A percentile compares a stretch with the other conserved stretches of the same genome.
Conservation (phyloP, 2,888 invertebrate species). For the Synanthedon myopaeformis region DNA sequence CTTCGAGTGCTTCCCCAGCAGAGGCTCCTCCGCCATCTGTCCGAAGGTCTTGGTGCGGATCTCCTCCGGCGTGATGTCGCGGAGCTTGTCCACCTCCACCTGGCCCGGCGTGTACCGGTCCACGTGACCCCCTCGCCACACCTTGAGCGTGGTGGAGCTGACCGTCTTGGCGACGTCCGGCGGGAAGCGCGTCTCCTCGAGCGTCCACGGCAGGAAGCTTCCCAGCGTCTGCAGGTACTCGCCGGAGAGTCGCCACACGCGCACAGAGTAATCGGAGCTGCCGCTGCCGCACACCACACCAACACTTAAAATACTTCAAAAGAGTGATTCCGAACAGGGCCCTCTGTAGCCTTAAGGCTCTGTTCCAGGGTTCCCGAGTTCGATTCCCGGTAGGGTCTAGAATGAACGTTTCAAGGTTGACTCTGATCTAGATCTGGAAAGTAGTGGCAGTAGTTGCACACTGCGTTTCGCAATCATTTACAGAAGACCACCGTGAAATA, state of each 20-base stretch:
- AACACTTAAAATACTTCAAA: too few relatives aligned
- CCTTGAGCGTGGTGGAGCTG: slow-evolving; percentile 81
- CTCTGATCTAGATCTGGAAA: too few relatives aligned
- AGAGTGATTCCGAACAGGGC: too few relatives aligned
- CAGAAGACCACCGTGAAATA: too few relatives aligned
- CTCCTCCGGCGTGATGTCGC: slow-evolving; percentile 51
- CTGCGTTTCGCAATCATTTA: too few relatives aligned
- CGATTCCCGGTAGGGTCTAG: too few relatives aligned
- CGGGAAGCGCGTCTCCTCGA: slow-evolving; percentile 71
- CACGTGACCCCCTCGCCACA: slow-evolving; percentile 61
- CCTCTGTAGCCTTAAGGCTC: too few relatives aligned
- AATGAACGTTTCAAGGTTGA: too few relatives aligned
- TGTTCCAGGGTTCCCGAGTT: too few relatives aligned
- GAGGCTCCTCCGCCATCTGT: slow-evolving; percentile 60
- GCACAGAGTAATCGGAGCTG: slow-evolving; percentile 78
- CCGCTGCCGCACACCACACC: slow-evolving; percentile 45
- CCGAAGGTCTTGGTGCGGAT: slow-evolving; percentile 64
- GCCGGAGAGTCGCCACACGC: slow-evolving; percentile 81
- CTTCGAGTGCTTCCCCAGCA: slow-evolving; percentile 70
- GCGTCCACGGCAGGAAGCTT: slow-evolving; percentile 74
- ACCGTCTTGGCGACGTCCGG: slow-evolving; percentile 80
- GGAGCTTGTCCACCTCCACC: slow-evolving; percentile 42
- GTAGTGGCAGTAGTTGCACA: too few relatives aligned
- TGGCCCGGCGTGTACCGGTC: slow-evolving; percentile 63
- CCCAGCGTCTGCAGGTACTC: slow-evolving; percentile 81